A percentile compares a stretch with the other conserved stretches of the same genome.
These are phyloP conservation scores for Keiferia lycopersicella DNA, from an alignment of 2,888 invertebrate genomes.

Conservation along the genomic window DNA sequence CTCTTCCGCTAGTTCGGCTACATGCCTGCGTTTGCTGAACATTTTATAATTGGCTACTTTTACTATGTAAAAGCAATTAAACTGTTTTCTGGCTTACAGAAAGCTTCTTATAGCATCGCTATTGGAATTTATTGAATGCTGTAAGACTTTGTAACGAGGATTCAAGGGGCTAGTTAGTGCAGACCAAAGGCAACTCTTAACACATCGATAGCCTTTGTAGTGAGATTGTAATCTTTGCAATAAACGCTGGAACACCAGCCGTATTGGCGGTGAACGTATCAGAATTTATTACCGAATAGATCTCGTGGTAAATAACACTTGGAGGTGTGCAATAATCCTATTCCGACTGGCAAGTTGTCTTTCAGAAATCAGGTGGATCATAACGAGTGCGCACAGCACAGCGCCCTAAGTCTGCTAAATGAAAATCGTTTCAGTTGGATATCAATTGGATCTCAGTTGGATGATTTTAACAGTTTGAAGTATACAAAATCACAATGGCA, in stretches of 20 bases:
- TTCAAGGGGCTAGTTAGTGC: background rate
- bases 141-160: background rate
- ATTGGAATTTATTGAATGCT: conserved; percentile 19
- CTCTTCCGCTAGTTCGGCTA: conserved; percentile 46
- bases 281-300: conserved; percentile 36
- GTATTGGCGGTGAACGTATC: conserved; percentile 10
- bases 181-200: conserved; percentile 2
- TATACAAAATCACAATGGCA: no score
- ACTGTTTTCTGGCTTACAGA: conserved; percentile 21
- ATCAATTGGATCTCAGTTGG: no score
- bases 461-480: no score
- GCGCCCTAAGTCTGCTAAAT: no score
- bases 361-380: conserved; percentile 46
- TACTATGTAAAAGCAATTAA: conserved; percentile 44
- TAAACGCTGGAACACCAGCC: conserved; percentile 11
- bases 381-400: background rate
- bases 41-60: conserved; percentile 51
- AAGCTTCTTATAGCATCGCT: conserved; percentile 14
- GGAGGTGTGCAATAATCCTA: conserved; percentile 71
- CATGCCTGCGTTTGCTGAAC: conserved; percentile 44
- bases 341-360: conserved; percentile 69
- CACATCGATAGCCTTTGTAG: background rate
- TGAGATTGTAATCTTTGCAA: conserved; percentile 6
- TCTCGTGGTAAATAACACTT: conserved; percentile 65
- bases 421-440: no score